Base-by-base conservation (phyloP, 2,888 invertebrate genomes). In the Eurytoma californica region DNA sequence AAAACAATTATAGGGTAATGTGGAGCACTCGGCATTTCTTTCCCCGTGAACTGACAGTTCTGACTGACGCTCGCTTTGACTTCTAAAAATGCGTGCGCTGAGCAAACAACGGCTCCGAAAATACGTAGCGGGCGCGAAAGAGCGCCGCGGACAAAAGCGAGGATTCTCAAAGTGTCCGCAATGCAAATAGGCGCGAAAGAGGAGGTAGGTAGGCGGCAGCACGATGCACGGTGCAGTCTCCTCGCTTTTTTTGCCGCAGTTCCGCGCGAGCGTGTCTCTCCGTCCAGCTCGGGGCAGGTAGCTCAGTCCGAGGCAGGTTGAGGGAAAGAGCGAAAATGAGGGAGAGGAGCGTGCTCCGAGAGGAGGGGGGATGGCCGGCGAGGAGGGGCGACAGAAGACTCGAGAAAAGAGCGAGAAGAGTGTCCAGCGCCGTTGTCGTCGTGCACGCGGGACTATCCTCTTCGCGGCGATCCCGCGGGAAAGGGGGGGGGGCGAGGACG, bases 221-320 rank as follows among this genome's bases (percentile, higher is more conserved):
- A 49, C 13, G 65, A 53, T 63, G 20, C 28, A 18, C 55, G 24
- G 3, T 57, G 24, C 20, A 13, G 30, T n/a, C 16, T 12, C 5
- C n/a, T 18, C n/a, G 16, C 51, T 39, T 24, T 69, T 65, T 76
- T 68, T 68, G 53, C 70, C 61, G 39, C 51, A 30, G 55, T 55
- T 12, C 4, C 24, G 39, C 76, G 53, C n/a, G 5, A 3, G n/a
- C 47, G 12, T 13, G 0, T 28, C 49, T 53, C 28, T 66, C 51
- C 39, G 9, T 67, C 53, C n/a, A 24, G 24, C 24, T 76, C 76
- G 80, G 73, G 86, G 85, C 87, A 87, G 87, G 88, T 88, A 88
- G 88, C 86, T 85, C 86, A 84, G 30, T 86, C 86, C 85, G 87
- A 85, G 86, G 86, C 87, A 85, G 85, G 80, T 69, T 66, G 84